A percentile compares a stretch with the other conserved stretches of the same genome.
phyloP scores from a whole-genome alignment of 2,797 vertebrate species.

The Coranthus polyacanthus region DNA sequence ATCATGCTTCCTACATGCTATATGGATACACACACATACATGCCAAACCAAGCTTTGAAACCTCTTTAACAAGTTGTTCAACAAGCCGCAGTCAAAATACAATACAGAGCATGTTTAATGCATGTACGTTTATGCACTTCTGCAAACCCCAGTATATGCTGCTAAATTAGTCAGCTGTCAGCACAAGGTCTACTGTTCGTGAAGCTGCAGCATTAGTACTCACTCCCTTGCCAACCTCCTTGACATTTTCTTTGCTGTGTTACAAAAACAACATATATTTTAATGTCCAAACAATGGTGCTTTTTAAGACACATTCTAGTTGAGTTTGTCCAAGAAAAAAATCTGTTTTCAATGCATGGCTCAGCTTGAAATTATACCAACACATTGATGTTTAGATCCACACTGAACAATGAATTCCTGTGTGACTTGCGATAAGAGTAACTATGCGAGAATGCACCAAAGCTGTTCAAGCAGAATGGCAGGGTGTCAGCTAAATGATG shows the following conservation, averaged over 20 bases:
- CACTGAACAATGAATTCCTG: constrained; percentile 29
- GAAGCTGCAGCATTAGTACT: constrained; percentile 1
- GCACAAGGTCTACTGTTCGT: background rate
- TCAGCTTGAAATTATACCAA: constrained; percentile 6
- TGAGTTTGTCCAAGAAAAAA: constrained; percentile 6
- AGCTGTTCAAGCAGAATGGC: constrained; percentile 48
- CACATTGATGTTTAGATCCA: constrained; percentile 31
- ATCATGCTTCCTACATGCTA: constrained; percentile 75
- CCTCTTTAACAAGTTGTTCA: constrained; percentile 55
- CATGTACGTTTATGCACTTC: constrained; percentile 15
- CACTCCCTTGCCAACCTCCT: constrained; percentile 2
- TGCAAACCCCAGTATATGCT: constrained; percentile 9
- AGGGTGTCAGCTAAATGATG: constrained; percentile 65
- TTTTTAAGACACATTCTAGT: background rate
- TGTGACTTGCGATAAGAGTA: constrained; percentile 28
- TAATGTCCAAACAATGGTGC: background rate
- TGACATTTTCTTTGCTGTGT: constrained; percentile 1
- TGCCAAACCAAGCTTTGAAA: constrained; percentile 49
- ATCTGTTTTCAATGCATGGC: constrained; percentile 13
- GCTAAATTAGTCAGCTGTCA: constrained; percentile 3
- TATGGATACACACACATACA: constrained; percentile 47
- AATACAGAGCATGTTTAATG: constrained; percentile 40
- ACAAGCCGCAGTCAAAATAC: constrained; percentile 49
- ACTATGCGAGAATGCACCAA: constrained; percentile 38
- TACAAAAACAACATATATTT: constrained; percentile 1